Conservation (phyloP, 2,113 vertebrate species). For the Columba livia region DNA sequence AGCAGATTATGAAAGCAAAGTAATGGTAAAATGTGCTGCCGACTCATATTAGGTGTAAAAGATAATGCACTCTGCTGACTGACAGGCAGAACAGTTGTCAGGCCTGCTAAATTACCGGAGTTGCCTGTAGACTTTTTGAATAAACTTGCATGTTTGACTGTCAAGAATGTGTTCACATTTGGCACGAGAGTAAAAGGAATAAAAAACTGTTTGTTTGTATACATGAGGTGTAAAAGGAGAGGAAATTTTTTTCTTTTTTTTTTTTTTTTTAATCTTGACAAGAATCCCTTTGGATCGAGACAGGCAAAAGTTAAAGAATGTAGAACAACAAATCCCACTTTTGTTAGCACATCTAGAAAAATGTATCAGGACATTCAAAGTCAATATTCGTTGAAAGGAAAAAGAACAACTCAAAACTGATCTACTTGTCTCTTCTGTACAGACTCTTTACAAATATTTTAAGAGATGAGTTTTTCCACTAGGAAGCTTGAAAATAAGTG, state of each 20-base stretch:
- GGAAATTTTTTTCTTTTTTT: too few relatives aligned
- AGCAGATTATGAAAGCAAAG: background rate
- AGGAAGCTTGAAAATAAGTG: background rate
- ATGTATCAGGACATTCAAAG: background rate
- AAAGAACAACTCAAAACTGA: background rate
- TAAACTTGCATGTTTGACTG: background rate
- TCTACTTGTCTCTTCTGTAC: background rate
- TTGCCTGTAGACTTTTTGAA: background rate
- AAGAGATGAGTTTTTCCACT: background rate
- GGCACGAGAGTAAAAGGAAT: background rate
- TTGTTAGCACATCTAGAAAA: background rate
- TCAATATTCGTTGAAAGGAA: background rate
- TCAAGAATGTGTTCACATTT: background rate
- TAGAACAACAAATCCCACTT: background rate
- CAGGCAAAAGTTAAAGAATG: background rate
- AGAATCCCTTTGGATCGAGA: background rate
- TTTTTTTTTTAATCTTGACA: background rate
- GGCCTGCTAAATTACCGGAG: background rate
- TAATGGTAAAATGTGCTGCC: background rate
- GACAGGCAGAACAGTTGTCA: background rate
- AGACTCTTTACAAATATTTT: background rate
- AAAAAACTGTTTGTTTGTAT: background rate
- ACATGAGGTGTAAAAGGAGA: background rate
- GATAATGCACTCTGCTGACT: background rate
- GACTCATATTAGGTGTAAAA: background rate